Base-by-base conservation (phyloP, 2,888 invertebrate genomes). In the Ichneumon xanthorius region DNA sequence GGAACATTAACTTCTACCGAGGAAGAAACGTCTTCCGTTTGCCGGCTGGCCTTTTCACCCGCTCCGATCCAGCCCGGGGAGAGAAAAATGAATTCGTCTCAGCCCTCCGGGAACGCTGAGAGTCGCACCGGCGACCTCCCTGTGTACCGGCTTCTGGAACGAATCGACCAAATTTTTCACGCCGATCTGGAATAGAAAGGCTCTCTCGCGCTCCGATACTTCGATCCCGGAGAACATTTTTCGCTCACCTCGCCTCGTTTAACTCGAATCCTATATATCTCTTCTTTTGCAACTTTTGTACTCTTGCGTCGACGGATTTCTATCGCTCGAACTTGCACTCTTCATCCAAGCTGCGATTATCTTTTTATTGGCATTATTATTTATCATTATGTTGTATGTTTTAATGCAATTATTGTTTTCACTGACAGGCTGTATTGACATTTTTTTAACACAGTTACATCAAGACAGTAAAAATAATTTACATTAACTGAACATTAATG, bases 141-240 rank as follows among this genome's bases (percentile, higher is more conserved):
- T 19, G 53, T 19, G 19, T 65, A 78, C 71, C 73, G 50, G 67
- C 65, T 80, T 84, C 86, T 87, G 86, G 84, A 88, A 88, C 88
- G 87, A 88, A 88, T 88, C 80, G 86, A 61, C 70, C 79, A 79
- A 86, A 88, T 88, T 88, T 88, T 88, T 88, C 88, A 88, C 80
- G 86, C 77, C 80, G 85, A 86, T 80, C 83, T 85, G 85, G 68
- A 65, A 79, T 77, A 75, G 50, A 76, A 45, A 83, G 78, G n/a
- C 70, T 67, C 65, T 71, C 67, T 65, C 58, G 58, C 58, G 26
- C 58, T 58, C 1, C 58, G 58, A 58, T 58, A 58, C 58, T 58
- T 22, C 58, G 61, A 61, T 61, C 16, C 33, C 26, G 16, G 30
- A 61, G 26, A 61, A 33, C 61, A 16, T 61, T 33, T 63, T 63